Evolutionary conservation across 2,888 invertebrate species (phyloP).

Genomic region (Hartigia nigra): DNA sequence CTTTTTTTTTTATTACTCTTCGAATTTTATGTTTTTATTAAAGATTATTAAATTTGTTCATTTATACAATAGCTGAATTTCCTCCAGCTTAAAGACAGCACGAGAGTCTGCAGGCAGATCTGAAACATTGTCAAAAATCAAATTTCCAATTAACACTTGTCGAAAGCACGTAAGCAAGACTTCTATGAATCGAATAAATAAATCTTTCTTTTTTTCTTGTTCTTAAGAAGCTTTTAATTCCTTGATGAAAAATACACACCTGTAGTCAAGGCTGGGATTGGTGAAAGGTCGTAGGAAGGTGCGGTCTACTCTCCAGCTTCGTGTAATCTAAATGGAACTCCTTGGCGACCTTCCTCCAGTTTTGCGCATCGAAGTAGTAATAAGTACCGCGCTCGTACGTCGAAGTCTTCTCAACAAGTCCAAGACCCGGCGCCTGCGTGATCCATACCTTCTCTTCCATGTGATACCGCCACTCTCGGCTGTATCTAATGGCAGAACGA

Average conservation of each 20-base stretch:
- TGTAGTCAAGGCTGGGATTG: slow-evolving; percentile 69
- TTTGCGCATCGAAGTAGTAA: slow-evolving; percentile 99
- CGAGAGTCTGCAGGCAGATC: slow-evolving; percentile 63
- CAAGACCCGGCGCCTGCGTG: slow-evolving; percentile 95
- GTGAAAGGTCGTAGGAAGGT: slow-evolving; percentile 75
- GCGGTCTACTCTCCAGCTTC: slow-evolving; percentile 95
- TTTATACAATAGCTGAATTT: slow-evolving; percentile 66
- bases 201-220: too few species aligned
- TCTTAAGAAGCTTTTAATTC: slow-evolving; percentile 12
- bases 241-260: slow-evolving; percentile 34
- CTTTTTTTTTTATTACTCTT: slow-evolving; percentile 57
- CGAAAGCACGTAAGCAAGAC: neutral
- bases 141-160: slow-evolving; percentile 20
- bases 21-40: slow-evolving; percentile 66
- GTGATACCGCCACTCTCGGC: slow-evolving; percentile 99
- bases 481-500: slow-evolving; percentile 76
- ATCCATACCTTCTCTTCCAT: slow-evolving; percentile 99
- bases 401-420: slow-evolving; percentile 93
- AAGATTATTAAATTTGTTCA: slow-evolving; percentile 67
- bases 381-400: slow-evolving; percentile 99
- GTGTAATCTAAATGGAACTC: slow-evolving; percentile 99
- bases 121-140: slow-evolving; percentile 45
- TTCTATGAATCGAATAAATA: neutral
- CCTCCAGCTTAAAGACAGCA: slow-evolving; percentile 63
- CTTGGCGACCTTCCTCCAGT: slow-evolving; percentile 99